Evolutionary conservation across 2,113 vertebrate species (phyloP).

Genomic region (Grus americana): DNA sequence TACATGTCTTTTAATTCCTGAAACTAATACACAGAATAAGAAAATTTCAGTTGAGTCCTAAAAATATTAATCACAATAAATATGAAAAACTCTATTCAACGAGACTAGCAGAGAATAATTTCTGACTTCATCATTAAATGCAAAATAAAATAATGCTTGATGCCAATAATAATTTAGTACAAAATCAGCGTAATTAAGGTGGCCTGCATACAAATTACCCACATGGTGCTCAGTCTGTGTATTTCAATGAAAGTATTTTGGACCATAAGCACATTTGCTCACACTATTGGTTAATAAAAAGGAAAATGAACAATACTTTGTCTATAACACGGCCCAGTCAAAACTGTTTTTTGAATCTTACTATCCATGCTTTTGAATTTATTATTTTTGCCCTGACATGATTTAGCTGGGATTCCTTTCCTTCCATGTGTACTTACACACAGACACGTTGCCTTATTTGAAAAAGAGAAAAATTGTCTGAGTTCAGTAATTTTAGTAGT

Average conservation of each 20-base stretch:
- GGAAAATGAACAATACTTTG: background rate
- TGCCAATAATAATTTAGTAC: background rate
- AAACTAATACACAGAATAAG: background rate
- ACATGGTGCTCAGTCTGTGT: background rate
- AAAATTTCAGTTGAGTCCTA: background rate
- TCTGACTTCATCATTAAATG: background rate
- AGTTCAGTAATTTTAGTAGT: constrained; percentile 16
- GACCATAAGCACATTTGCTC: background rate
- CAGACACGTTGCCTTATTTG: background rate
- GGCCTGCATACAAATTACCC: background rate
- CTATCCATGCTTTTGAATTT: background rate
- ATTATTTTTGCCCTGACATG: background rate
- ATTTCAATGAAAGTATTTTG: background rate
- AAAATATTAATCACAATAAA: background rate
- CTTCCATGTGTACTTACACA: background rate
- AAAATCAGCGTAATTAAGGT: background rate
- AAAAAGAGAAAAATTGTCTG: constrained; percentile 13
- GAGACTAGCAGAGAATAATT: background rate
- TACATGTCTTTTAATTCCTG: background rate
- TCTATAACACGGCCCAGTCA: background rate
- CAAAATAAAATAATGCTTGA: background rate
- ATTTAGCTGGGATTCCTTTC: background rate
- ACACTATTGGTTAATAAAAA: background rate
- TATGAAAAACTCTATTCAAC: background rate
- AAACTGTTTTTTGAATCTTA: background rate